Conservation (phyloP, 1,140 invertebrate genomes). For the Linepithema humile region DNA sequence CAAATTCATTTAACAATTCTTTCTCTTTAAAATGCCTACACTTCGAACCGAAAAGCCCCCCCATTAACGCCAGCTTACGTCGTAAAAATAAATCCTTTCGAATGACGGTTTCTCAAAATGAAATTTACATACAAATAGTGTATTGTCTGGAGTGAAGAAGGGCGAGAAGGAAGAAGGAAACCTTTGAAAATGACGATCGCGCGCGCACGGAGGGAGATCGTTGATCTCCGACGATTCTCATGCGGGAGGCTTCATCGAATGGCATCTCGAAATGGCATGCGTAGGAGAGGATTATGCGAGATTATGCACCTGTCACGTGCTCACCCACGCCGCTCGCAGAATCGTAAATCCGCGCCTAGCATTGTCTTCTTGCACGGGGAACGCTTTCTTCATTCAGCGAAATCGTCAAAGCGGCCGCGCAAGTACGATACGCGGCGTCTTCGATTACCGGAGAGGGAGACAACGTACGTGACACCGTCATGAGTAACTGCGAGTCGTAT, state of each 20-base stretch:
- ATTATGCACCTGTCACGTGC: slow-evolving; percentile 52
- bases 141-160: not conserved
- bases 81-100: not conserved
- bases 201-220: not conserved
- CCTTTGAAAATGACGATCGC: not conserved
- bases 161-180: not conserved
- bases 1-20: not conserved
- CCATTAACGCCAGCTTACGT: not conserved
- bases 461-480: slow-evolving; percentile 47
- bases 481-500: slow-evolving; percentile 19
- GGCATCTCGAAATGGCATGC: slow-evolving; percentile 13
- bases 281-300: slow-evolving; percentile 27
- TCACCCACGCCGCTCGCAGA: slow-evolving; percentile 1
- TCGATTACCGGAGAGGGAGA: slow-evolving; percentile 23
- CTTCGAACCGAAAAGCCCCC: not conserved
- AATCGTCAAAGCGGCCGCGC: slow-evolving; percentile 40
- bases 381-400: slow-evolving; percentile 27
- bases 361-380: slow-evolving; percentile 34
- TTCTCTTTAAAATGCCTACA: not conserved
- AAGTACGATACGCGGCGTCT: slow-evolving; percentile 22
- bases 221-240: slow-evolving; percentile 48
- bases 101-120: not conserved
- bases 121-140: not conserved
- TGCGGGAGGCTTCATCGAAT: not conserved
- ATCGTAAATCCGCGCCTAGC: slow-evolving; percentile 52